Base-by-base conservation (phyloP, 2,113 vertebrate genomes). In the Pterocles burchelli region DNA sequence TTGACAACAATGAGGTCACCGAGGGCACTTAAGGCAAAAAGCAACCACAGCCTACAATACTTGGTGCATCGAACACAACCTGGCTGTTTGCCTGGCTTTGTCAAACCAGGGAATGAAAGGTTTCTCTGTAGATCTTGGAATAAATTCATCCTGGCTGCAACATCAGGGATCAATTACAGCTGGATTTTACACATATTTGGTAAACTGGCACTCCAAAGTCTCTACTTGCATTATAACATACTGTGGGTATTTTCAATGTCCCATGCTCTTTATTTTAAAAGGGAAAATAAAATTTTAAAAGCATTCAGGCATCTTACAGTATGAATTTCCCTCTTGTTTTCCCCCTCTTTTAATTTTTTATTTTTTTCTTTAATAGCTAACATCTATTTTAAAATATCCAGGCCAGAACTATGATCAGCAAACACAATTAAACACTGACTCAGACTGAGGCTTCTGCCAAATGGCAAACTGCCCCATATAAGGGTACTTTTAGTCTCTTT, bases 381-480 rank as follows among this genome's bases (percentile, higher is more conserved):
- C 13, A 71, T 73, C 45, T 65, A 46, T 74, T 90, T 96, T 73
- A 67, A 92, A 90, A 36, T 74, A 90, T 52, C 34, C 58, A 89
- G 61, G 75, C 70, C 68, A 83, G 66, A 89, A 75, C 18, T 75
- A 28, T n/a, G 67, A 88, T 89, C 82, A 80, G 45, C 51, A 93
- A 94, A 91, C 58, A 88, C 70, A 82, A 77, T 88, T 89, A 90
- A 87, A 85, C 77, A 91, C 54, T 76, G 82, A 67, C 43, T 92
- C 90, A 90, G 81, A 25, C 26, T 34, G n/a, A 83, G 41, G 36
- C 41, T 80, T 3, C 1, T 77, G 73, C 89, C 76, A 95, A 92
- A 92, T 80, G 84, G 68, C 81, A 75, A 79, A 89, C 33, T 88
- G 41, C 55, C 86, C 90, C 70, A 76, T 15, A 34, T 43, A 89